Percentiles rank a stretch among this genome's conserved stretches.
phyloP scores from a whole-genome alignment of 2,113 vertebrate species.

The Eurystomus gularis region DNA sequence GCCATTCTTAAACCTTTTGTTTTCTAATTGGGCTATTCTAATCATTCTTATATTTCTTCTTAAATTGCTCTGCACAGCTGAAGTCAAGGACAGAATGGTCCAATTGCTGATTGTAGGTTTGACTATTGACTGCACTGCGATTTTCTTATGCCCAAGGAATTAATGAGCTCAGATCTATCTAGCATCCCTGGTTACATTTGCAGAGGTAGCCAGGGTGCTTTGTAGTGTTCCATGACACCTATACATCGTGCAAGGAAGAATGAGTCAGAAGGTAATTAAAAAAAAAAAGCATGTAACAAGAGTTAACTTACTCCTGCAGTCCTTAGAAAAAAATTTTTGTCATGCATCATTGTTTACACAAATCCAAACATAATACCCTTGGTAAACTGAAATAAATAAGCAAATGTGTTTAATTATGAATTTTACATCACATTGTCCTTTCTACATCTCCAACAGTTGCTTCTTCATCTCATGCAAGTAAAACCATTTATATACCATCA shows the following conservation, averaged over 20 bases:
- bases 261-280: background rate
- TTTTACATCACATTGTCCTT: background rate
- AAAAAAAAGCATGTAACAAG: background rate
- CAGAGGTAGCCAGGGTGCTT: background rate
- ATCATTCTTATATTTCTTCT: background rate
- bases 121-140: background rate
- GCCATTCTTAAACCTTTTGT: background rate
- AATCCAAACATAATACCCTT: background rate
- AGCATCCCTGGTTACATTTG: background rate
- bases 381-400: background rate
- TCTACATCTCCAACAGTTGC: background rate
- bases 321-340: background rate
- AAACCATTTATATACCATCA: background rate
- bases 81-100: background rate
- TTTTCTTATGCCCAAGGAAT: background rate
- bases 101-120: background rate
- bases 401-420: background rate
- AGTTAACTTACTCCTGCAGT: background rate
- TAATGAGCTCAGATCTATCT: background rate
- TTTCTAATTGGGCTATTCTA: background rate
- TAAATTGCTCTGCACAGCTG: background rate
- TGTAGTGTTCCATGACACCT: background rate
- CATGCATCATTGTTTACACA: background rate
- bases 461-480: background rate
- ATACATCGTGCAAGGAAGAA: background rate